Evolutionary conservation across 2,113 vertebrate genomes (phyloP).

Genomic region (Mormyrus iriodes): DNA sequence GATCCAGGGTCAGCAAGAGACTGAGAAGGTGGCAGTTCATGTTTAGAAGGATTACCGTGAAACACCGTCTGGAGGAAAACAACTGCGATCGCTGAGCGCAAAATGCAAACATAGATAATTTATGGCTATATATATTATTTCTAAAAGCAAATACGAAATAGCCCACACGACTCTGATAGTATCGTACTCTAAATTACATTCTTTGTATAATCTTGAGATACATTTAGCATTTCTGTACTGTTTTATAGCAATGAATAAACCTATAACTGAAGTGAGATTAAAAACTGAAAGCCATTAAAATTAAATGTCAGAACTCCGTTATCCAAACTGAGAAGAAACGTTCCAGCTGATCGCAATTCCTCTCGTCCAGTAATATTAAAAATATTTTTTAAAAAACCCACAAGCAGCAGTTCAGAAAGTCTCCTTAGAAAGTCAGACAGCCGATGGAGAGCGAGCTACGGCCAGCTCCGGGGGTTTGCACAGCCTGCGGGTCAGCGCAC

Average conservation of each 20-base stretch:
- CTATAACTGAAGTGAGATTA: neutral
- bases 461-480: conserved; percentile 17
- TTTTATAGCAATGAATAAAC: neutral
- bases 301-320: neutral
- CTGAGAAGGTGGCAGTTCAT: conserved; percentile 84
- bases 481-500: conserved; percentile 38
- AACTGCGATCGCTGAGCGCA: neutral
- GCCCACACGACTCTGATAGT: neutral
- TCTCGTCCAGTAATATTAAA: neutral
- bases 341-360: neutral
- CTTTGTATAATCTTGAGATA: neutral
- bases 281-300: neutral
- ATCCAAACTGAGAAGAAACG: neutral
- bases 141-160: neutral
- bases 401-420: neutral
- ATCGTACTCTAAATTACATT: neutral
- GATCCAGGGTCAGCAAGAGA: conserved; percentile 77
- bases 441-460: conserved; percentile 18
- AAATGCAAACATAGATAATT: conserved; percentile 6
- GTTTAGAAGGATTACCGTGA: conserved; percentile 46
- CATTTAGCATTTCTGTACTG: neutral
- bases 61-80: conserved; percentile 4
- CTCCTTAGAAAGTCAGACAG: neutral
- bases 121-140: neutral
- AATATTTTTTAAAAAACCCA: neutral